Evolutionary conservation across 2,888 invertebrate species (phyloP), one percentile per base, ranked within the genome.

Genomic region (Temnothorax unifasciatus): DNA sequence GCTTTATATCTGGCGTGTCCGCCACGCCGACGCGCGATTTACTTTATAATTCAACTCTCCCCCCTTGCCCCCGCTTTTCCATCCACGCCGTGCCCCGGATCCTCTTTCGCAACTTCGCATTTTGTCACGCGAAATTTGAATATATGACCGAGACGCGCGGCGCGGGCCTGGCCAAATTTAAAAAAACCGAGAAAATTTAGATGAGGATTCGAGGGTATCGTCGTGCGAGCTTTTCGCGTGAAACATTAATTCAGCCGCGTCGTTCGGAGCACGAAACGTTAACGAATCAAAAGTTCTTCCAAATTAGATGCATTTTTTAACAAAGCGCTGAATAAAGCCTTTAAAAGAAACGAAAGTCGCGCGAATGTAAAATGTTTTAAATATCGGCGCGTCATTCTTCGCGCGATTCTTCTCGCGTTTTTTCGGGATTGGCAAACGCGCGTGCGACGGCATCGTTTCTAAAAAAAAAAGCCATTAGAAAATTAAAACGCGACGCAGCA

Each of bases 1-100:
- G 71, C 13, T 79, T 79, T 71, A 79, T 79, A 71, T 47, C 44
- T 68, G 41, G 68, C 52, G n/a, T 25, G n/a, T 25, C n/a, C 75
- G 63, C 21, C 18, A 54, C 25, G 41, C 25, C 69, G 57, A 44
- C 79, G 71, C 41, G 57, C 71, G 79, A 79, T 81, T 79, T 81
- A 47, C 73, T 73, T 71, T 81, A 59, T 38, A 59, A 81, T 52
- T 68, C 41, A n/a, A 57, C 59, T 44, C 54, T 63, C 18, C 11
- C 21, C 21, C 25, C 11, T 38, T 6, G 25, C 11, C 6, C 0
- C n/a, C 18, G 18, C 50, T 61, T 44, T 47, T 25, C 2, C 25
- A 64, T 25, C 21, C 38, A 1, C 25, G 3, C 34, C 47, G 44
- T 11, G 50, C n/a, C 44, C 15, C 41, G 50, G 5, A 44, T 57